A percentile compares a stretch with the other conserved stretches of the same genome.
phyloP scores from a whole-genome alignment of 2,888 invertebrate genomes.

The Nephrotoma guestfalica region DNA sequence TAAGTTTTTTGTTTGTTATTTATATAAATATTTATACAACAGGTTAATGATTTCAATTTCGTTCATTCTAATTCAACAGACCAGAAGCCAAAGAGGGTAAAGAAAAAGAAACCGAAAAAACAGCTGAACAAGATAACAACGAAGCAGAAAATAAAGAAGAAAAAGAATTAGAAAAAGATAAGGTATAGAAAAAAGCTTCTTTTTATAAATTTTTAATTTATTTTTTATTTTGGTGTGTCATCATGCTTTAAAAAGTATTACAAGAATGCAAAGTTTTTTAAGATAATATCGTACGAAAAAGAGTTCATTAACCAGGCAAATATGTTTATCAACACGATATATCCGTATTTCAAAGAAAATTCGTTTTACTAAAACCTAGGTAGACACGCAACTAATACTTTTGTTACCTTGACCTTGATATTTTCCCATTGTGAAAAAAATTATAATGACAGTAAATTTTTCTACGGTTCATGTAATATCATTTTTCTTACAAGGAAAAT shows the following conservation, averaged over 20 bases:
- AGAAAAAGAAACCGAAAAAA: slow-evolving; percentile 53
- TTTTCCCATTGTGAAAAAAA: neutral
- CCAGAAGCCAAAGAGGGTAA: slow-evolving; percentile 58
- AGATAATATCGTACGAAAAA: neutral
- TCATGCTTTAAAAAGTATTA: neutral
- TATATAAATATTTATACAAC: neutral
- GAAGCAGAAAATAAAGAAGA: slow-evolving; percentile 41
- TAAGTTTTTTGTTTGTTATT: slow-evolving; percentile 18
- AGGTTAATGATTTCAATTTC: neutral
- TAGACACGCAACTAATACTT: neutral
- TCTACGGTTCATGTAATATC: neutral
- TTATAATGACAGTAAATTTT: neutral
- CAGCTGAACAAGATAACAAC: slow-evolving; percentile 41
- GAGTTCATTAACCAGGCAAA: neutral
- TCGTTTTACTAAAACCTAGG: neutral
- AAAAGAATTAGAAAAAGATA: slow-evolving; percentile 54
- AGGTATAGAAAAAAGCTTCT: slow-evolving; percentile 29
- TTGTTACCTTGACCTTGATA: neutral
- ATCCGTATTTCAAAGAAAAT: neutral
- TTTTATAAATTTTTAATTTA: neutral
- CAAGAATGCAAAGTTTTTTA: neutral
- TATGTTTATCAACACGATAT: neutral
- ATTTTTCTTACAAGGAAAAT: neutral
- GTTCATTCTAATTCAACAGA: slow-evolving; percentile 16
- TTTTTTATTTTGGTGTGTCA: neutral